Evolutionary conservation across 2,113 vertebrate genomes (phyloP).

Genomic region (Cavia aperea): DNA sequence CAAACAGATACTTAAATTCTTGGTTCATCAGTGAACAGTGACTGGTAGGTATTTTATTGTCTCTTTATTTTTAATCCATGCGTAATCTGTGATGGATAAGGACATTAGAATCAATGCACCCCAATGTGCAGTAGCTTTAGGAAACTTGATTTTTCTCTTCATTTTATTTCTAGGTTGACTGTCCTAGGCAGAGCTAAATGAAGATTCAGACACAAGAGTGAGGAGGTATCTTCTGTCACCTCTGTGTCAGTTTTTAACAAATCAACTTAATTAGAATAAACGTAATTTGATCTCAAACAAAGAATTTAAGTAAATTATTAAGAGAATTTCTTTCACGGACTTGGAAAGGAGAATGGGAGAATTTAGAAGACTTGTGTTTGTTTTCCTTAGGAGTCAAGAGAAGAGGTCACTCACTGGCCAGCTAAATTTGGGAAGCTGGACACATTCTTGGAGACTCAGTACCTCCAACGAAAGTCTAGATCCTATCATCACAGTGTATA

Average conservation of each 20-base stretch:
- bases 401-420: neutral
- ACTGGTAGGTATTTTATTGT: conserved; percentile 49
- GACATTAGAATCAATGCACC: conserved; percentile 51
- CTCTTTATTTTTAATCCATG: conserved; percentile 55
- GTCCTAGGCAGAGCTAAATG: neutral
- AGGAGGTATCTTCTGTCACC: neutral
- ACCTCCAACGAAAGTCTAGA: neutral
- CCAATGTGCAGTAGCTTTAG: conserved; percentile 37
- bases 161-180: conserved; percentile 3
- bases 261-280: conserved; percentile 19
- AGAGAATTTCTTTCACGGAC: neutral
- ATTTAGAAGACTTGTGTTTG: neutral
- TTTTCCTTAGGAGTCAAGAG: neutral
- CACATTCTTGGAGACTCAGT: neutral
- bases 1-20: conserved; percentile 46
- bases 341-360: neutral
- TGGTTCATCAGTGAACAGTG: conserved; percentile 47
- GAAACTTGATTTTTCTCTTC: neutral
- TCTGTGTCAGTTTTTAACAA: neutral
- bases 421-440: neutral
- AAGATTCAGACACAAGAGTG: neutral
- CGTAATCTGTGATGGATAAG: conserved; percentile 44
- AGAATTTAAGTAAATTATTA: neutral
- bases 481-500: neutral
- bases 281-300: neutral